phyloP scores from a whole-genome alignment of 2,888 invertebrate species.

The Nemapogon koenigi region DNA sequence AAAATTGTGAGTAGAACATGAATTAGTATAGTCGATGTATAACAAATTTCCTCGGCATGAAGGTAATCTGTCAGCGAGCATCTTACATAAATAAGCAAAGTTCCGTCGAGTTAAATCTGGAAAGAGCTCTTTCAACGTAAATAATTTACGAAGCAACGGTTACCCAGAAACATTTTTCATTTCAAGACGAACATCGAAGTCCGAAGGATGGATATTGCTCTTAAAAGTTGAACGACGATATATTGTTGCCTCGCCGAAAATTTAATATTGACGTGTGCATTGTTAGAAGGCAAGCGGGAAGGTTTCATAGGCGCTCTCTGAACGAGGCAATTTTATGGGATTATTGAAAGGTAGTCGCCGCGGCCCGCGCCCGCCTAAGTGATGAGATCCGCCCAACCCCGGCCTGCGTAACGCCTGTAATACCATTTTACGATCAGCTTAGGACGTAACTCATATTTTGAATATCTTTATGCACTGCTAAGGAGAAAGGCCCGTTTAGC shows the following conservation, averaged over 20 bases:
- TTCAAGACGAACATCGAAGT: constrained; percentile 30
- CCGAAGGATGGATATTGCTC: constrained; percentile 38
- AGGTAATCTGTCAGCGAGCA: too few relatives aligned
- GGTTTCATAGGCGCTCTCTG: constrained; percentile 26
- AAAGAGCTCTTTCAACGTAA: constrained; percentile 23
- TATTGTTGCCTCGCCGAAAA: constrained; percentile 43
- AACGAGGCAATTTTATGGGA: constrained; percentile 45
- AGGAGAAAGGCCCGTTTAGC: constrained; percentile 37
- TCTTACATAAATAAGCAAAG: too few relatives aligned
- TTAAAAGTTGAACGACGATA: constrained; percentile 42
- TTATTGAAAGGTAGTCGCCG: constrained; percentile 50
- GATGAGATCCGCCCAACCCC: constrained; percentile 54
- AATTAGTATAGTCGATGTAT: too few relatives aligned
- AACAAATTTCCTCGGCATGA: too few relatives aligned
- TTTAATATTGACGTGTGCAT: constrained; percentile 47
- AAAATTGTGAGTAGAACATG: too few relatives aligned
- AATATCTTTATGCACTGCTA: constrained; percentile 52
- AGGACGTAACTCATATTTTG: constrained; percentile 58
- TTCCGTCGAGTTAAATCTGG: constrained; percentile 1
- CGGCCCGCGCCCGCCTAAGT: constrained; percentile 44
- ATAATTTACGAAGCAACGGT: constrained; percentile 38
- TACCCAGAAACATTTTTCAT: constrained; percentile 41
- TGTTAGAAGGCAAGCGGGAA: constrained; percentile 32
- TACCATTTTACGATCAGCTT: constrained; percentile 56
- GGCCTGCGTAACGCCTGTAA: constrained; percentile 56